phyloP scores from a whole-genome alignment of 2,888 invertebrate genomes.

The Cerastis rubricosa region DNA sequence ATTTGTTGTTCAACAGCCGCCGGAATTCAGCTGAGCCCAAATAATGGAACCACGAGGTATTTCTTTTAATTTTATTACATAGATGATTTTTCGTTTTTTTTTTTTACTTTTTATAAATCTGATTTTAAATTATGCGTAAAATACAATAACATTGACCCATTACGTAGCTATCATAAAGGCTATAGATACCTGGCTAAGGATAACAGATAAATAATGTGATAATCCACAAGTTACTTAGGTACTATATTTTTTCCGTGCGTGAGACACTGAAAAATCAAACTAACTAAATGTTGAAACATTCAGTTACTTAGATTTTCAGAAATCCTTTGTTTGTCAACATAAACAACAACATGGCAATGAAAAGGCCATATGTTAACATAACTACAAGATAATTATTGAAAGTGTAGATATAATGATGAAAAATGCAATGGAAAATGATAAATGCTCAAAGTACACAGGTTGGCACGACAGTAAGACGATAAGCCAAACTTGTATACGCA shows the following conservation, averaged over 20 bases:
- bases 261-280: too few species aligned
- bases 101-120: not conserved
- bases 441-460: not conserved
- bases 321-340: conserved; percentile 35
- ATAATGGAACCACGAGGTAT: conserved; percentile 38
- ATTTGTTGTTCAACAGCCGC: conserved; percentile 24
- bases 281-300: too few species aligned
- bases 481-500: conserved; percentile 16
- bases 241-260: not conserved
- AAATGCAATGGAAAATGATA: not conserved
- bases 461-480: conserved; percentile 19
- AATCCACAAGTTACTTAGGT: not conserved
- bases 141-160: not conserved
- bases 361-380: not conserved
- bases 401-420: not conserved
- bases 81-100: not conserved
- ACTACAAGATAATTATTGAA: not conserved
- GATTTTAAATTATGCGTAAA: not conserved
- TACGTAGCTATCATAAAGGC: conserved; percentile 1
- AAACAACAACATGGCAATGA: conserved; percentile 27
- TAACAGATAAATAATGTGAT: conserved; percentile 13
- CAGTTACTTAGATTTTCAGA: too few species aligned
- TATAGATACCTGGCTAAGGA: conserved; percentile 3
- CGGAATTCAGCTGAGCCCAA: conserved; percentile 36
- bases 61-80: not conserved